A percentile compares a stretch with the other conserved stretches of the same genome.
Evolutionary conservation across 1,140 invertebrate genomes (phyloP).

Genomic region (Hylyphantes graminicola): DNA sequence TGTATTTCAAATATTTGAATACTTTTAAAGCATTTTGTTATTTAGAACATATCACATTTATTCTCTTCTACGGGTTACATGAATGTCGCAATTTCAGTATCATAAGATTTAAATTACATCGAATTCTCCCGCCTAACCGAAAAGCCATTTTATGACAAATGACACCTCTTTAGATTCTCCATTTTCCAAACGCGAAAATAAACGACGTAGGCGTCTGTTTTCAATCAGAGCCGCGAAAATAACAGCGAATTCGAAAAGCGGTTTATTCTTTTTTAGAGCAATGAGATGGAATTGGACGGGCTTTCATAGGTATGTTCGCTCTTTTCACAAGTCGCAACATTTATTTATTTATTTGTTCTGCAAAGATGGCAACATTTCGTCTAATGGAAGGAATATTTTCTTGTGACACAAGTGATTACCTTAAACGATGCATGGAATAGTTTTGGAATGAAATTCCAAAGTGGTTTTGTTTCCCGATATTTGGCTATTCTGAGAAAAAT

Average conservation of each 20-base stretch:
- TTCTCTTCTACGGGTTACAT: neutral
- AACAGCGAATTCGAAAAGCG: slow-evolving; percentile 28
- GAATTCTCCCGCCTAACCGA: slow-evolving; percentile 1
- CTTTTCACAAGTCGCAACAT: neutral
- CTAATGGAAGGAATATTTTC: slow-evolving; percentile 26
- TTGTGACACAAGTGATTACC: slow-evolving; percentile 38
- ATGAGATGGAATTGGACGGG: neutral
- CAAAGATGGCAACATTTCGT: slow-evolving; percentile 14
- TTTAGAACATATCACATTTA: neutral
- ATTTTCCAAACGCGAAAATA: slow-evolving; percentile 8
- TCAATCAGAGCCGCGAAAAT: slow-evolving; percentile 33
- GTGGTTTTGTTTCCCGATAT: slow-evolving; percentile 5
- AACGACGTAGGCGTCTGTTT: slow-evolving; percentile 37
- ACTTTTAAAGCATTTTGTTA: neutral
- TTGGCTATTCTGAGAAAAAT: neutral
- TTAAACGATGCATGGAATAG: slow-evolving; percentile 23
- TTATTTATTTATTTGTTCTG: slow-evolving; percentile 30
- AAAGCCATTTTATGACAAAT: slow-evolving; percentile 17
- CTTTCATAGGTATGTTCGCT: neutral
- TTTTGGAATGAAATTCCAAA: slow-evolving; percentile 13
- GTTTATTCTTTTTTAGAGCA: slow-evolving; percentile 15
- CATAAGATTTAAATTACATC: too few species aligned
- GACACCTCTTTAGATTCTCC: neutral
- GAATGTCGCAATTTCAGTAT: too few species aligned
- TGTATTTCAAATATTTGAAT: too few species aligned